These are phyloP conservation scores for Eupsilia transversa DNA, from an alignment of 2,888 invertebrate species.

Conservation along the genomic window DNA sequence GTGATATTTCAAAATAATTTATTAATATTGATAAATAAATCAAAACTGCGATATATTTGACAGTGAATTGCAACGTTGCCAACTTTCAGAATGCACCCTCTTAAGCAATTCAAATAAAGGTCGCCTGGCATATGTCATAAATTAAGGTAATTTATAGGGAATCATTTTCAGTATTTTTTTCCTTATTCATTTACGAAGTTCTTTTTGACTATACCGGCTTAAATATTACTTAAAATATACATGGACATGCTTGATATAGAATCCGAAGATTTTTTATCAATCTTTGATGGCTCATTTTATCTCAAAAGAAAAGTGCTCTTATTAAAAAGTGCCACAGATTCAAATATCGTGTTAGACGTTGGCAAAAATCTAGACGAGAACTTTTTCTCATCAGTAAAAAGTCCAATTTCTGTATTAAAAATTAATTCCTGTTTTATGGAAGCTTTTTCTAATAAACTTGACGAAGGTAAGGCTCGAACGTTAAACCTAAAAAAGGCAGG, in stretches of 20 bases:
- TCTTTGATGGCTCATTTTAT: not conserved
- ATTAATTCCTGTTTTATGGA: constrained; percentile 79
- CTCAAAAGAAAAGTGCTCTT: not conserved
- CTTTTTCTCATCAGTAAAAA: constrained; percentile 42
- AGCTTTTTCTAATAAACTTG: constrained; percentile 77
- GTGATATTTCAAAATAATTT: too few species aligned
- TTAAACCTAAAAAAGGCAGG: constrained; percentile 32
- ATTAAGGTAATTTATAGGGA: too few species aligned
- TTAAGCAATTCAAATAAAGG: too few species aligned
- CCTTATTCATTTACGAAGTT: too few species aligned
- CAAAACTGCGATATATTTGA: too few species aligned
- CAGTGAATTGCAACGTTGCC: too few species aligned
- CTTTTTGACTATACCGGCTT: not conserved
- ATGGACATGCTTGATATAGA: not conserved
- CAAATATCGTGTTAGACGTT: not conserved
- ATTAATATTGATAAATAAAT: too few species aligned
- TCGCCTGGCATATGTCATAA: too few species aligned
- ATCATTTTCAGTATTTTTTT: too few species aligned
- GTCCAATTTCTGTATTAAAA: constrained; percentile 71
- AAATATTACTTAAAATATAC: not conserved
- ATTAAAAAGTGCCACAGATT: not conserved
- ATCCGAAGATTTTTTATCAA: not conserved
- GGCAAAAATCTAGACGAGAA: constrained; percentile 10
- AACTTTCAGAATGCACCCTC: too few species aligned
- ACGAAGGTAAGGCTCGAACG: constrained; percentile 71